Base-by-base conservation (phyloP, 2,113 vertebrate species). In the Crotalus tigris region DNA sequence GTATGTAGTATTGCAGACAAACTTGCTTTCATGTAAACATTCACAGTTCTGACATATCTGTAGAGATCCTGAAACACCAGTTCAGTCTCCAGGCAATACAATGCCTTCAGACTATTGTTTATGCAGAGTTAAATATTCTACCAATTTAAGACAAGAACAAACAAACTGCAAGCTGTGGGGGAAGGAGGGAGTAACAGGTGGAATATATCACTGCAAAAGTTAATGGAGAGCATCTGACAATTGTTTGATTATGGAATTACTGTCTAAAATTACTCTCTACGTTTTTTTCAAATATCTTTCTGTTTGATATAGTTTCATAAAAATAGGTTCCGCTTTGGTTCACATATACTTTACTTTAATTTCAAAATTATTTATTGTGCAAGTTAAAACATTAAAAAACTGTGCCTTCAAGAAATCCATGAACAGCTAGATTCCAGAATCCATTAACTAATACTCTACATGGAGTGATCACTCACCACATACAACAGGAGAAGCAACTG, bases 21-120 rank as follows among this genome's bases (percentile, higher is more conserved):
- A 93, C 91, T 0, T 90, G 75, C 15, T 88, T 92, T 46, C 59
- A 26, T 92, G 39, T 92, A 46, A 92, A 64, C 15, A 19, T 53
- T 93, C 26, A 93, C 11, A 24, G 90, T 10, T 94, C 69, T 49
- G 15, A 69, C 49, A 81, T 93, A n/a, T 64, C 55, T 53, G 29
- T 13, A 85, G 24, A 93, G 29, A 10, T 86, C 23, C 57, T 88
- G 0, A 3, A 87, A 51, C 39, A 26, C 49, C 54, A 96, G 44
- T 0, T 0, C 2, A 12, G 33, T 33, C 0, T 85, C 12, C 8
- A 13, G 49, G 46, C 87, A 46, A 90, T 8, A 51, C 49, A 94
- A 92, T 44, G 64, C 29, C 89, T 88, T 39, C 61, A 59, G 29
- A 64, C 1, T 1, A 58, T 91, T 91, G 53, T 89, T 39, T 15